Evolutionary conservation across 2,888 invertebrate genomes (phyloP).

Genomic region (Pterobdella sp.): DNA sequence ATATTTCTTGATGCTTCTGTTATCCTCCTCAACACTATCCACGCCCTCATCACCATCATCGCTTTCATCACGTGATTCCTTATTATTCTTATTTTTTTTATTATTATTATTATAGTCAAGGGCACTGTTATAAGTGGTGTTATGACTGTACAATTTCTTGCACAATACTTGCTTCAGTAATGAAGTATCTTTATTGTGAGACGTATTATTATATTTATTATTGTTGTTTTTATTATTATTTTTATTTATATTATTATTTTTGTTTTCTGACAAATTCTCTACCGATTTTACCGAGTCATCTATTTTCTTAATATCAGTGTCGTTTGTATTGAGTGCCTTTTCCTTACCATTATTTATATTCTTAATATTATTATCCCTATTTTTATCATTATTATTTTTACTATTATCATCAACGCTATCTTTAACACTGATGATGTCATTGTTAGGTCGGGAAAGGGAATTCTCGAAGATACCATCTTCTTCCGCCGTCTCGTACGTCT

Average conservation of each 20-base stretch:
- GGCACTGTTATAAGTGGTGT: background rate
- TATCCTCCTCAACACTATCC: background rate
- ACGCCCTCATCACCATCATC: background rate
- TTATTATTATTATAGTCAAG: background rate
- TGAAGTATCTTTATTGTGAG: background rate
- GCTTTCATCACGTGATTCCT: background rate
- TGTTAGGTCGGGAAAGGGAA: background rate
- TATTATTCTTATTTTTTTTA: background rate
- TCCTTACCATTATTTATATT: background rate
- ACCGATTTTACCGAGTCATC: background rate
- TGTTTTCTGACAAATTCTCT: background rate
- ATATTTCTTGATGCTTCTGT: background rate
- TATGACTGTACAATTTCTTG: too few relatives aligned
- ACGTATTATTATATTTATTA: background rate
- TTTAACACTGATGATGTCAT: background rate
- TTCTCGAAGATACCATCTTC: background rate
- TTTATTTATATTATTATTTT: background rate
- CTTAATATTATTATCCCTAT: background rate
- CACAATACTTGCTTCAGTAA: too few relatives aligned
- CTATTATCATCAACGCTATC: background rate
- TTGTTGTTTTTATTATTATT: conserved; percentile 9
- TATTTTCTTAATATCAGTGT: background rate
- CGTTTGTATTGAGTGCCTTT: background rate
- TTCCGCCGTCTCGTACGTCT: background rate
- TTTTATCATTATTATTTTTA: background rate